phyloP scores from a whole-genome alignment of 2,888 invertebrate species.

The Aspidapion aeneum region DNA sequence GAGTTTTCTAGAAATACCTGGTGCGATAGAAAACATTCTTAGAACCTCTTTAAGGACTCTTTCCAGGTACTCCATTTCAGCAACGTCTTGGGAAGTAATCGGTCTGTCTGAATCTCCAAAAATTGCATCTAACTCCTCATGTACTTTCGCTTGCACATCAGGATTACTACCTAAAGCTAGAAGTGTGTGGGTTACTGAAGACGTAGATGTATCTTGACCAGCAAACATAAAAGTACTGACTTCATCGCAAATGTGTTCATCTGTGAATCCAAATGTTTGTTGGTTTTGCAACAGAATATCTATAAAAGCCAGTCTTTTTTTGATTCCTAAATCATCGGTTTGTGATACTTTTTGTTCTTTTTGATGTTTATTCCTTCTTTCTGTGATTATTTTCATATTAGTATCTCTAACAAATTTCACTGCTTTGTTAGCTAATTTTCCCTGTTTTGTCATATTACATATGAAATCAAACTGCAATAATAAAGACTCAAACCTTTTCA shows the following conservation, averaged over 20 bases:
- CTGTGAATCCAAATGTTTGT: neutral
- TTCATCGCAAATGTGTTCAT: neutral
- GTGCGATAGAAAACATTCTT: neutral
- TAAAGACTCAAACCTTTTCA: too few relatives aligned
- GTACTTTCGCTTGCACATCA: neutral
- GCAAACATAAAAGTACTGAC: too few relatives aligned
- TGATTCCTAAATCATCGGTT: neutral
- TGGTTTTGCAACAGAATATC: neutral
- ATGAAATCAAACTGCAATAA: too few relatives aligned
- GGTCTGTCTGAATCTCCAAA: neutral
- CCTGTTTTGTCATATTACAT: too few relatives aligned
- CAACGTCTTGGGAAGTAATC: neutral
- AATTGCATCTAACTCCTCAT: neutral
- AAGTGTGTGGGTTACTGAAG: neutral
- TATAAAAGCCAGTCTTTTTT: neutral
- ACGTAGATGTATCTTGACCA: neutral
- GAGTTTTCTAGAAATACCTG: neutral
- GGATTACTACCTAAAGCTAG: neutral
- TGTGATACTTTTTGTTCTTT: neutral
- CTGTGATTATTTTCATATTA: neutral
- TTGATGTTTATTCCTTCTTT: neutral
- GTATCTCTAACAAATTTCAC: too few relatives aligned
- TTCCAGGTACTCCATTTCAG: neutral
- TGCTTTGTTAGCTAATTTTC: neutral
- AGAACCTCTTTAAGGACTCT: neutral